phyloP scores from a whole-genome alignment of 2,888 invertebrate species.

The Leucoma salicis region DNA sequence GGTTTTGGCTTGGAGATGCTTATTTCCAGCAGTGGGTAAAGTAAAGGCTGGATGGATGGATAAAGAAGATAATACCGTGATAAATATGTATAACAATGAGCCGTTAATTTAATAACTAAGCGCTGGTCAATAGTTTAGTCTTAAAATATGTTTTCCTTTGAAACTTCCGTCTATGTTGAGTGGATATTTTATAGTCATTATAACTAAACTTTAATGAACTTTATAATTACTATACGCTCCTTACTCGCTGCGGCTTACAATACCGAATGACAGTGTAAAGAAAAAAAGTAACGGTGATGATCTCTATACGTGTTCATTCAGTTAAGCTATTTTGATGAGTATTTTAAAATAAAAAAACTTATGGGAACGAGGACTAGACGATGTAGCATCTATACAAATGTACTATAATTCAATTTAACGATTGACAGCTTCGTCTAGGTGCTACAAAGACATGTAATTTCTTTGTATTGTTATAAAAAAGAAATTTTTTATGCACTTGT shows the following conservation, averaged over 20 bases:
- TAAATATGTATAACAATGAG: no score
- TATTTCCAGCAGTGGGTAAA: no score
- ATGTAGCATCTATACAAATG: constrained; percentile 6
- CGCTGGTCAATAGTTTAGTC: not conserved
- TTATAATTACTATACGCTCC: constrained; percentile 3
- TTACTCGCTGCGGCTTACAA: not conserved
- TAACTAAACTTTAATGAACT: constrained; percentile 12
- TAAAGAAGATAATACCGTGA: no score
- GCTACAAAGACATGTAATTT: constrained; percentile 10
- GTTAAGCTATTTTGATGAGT: constrained; percentile 25
- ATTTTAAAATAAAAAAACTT: constrained; percentile 11
- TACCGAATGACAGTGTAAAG: constrained; percentile 11
- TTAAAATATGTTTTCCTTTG: constrained; percentile 1
- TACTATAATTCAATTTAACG: constrained; percentile 11
- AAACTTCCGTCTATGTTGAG: constrained; percentile 2
- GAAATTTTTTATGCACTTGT: not conserved
- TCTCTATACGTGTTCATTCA: constrained; percentile 13
- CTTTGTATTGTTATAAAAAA: not conserved
- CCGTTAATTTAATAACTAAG: no score
- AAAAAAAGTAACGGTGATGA: constrained; percentile 17
- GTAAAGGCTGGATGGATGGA: no score
- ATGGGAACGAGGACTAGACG: constrained; percentile 7
- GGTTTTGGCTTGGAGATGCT: no score
- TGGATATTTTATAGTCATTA: constrained; percentile 1
- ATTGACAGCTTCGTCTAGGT: constrained; percentile 7